These are phyloP conservation scores for Hypomecis atomaria DNA, from an alignment of 2,888 invertebrate genomes.

Conservation along the genomic window DNA sequence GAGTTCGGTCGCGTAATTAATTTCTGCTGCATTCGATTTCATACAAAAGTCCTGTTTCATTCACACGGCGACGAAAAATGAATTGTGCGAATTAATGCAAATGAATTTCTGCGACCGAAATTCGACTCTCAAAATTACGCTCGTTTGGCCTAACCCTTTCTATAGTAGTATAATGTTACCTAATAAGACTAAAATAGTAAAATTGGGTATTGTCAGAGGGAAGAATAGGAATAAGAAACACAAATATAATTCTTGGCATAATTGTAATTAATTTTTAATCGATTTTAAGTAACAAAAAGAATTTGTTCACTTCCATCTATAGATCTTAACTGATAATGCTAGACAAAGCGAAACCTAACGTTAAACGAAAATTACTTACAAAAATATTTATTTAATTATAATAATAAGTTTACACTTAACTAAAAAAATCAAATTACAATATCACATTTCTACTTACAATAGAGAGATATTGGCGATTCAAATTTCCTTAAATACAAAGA, in stretches of 20 bases:
- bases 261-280: slow-evolving; percentile 83
- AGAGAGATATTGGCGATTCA: slow-evolving; percentile 82
- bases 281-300: slow-evolving; percentile 83
- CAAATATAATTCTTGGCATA: slow-evolving; percentile 78
- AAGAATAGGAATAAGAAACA: slow-evolving; percentile 59
- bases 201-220: background rate
- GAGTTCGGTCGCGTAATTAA: too few species aligned
- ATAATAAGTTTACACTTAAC: slow-evolving; percentile 80
- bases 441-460: slow-evolving; percentile 85
- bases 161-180: too few species aligned
- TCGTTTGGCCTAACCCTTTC: too few species aligned
- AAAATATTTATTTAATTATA: slow-evolving; percentile 80
- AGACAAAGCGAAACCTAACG: slow-evolving; percentile 78
- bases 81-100: too few species aligned
- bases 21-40: too few species aligned
- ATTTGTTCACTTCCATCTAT: slow-evolving; percentile 77
- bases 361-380: slow-evolving; percentile 80
- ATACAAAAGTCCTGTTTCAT: too few species aligned
- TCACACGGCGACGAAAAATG: too few species aligned
- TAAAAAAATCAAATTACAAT: slow-evolving; percentile 79
- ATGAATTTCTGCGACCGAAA: too few species aligned
- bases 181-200: background rate
- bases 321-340: slow-evolving; percentile 79
- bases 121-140: too few species aligned
- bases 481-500: slow-evolving; percentile 62